Evolutionary conservation across 2,797 vertebrate species (phyloP).

Genomic region (Remorina albescens): DNA sequence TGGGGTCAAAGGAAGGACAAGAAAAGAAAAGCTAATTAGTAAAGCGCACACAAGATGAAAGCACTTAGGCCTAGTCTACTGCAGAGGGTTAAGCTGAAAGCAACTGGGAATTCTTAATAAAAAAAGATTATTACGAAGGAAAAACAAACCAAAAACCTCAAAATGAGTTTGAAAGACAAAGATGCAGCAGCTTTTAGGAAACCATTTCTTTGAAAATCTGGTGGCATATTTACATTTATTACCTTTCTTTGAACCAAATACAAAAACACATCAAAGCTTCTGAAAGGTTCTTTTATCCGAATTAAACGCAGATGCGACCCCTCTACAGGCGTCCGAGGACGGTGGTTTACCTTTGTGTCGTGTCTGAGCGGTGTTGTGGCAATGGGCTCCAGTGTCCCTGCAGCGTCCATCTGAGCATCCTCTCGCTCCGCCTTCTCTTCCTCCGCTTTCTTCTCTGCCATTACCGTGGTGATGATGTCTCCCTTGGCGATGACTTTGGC

Average conservation of each 20-base stretch:
- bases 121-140: constrained; percentile 18
- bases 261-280: constrained; percentile 1
- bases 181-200: constrained; percentile 38
- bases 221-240: neutral
- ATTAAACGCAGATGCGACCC: neutral
- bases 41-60: constrained; percentile 81
- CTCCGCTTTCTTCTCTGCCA: constrained; percentile 93
- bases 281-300: constrained; percentile 1
- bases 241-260: constrained; percentile 19
- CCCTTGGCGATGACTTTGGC: constrained; percentile 91
- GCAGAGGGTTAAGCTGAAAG: constrained; percentile 76
- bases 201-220: constrained; percentile 20
- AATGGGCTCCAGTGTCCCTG: constrained; percentile 77
- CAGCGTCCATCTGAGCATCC: constrained; percentile 80
- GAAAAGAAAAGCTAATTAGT: constrained; percentile 92
- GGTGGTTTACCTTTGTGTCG: constrained; percentile 91
- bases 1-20: constrained; percentile 90
- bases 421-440: constrained; percentile 90
- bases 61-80: constrained; percentile 67
- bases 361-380: constrained; percentile 82
- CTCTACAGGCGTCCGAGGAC: neutral
- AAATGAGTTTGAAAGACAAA: constrained; percentile 37
- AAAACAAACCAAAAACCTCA: constrained; percentile 44
- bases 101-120: constrained; percentile 60
- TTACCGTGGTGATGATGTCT: constrained; percentile 94